These are phyloP conservation scores for Drosophila nikananu DNA, from an alignment of 1,140 invertebrate genomes.

Conservation along the genomic window DNA sequence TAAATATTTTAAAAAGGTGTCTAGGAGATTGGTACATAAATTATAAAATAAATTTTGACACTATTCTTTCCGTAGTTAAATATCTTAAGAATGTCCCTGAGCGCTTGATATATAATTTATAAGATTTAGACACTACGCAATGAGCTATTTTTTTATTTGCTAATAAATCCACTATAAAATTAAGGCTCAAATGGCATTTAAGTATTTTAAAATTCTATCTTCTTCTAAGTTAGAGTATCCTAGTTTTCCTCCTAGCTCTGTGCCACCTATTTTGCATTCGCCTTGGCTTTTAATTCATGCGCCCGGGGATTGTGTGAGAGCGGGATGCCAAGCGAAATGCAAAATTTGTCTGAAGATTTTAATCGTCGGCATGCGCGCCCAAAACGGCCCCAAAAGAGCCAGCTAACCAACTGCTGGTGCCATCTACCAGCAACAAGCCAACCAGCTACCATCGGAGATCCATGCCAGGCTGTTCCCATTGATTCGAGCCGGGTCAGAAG, in stretches of 20 bases:
- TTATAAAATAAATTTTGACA: too few relatives aligned
- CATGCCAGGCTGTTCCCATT: conserved; percentile 69
- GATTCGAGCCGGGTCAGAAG: conserved; percentile 57
- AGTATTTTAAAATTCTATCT: background rate
- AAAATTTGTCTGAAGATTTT: conserved; percentile 84
- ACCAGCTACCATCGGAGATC: conserved; percentile 47
- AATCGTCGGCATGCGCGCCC: conserved; percentile 79
- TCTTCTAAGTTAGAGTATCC: conserved; percentile 20
- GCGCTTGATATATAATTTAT: background rate
- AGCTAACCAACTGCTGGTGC: conserved; percentile 7
- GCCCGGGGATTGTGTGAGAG: conserved; percentile 56
- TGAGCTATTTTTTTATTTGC: background rate
- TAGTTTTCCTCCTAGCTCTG: background rate
- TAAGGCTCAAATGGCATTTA: too few relatives aligned
- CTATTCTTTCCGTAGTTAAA: background rate
- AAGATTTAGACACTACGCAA: background rate
- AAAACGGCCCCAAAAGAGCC: conserved; percentile 69
- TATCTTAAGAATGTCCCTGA: background rate
- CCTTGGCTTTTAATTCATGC: conserved; percentile 74
- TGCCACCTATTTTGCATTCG: background rate
- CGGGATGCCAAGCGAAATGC: conserved; percentile 78
- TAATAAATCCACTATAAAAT: background rate
- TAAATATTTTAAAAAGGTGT: too few relatives aligned
- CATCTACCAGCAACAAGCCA: conserved; percentile 14
- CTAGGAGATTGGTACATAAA: too few relatives aligned